Conservation (phyloP, 2,888 invertebrate genomes). For the Ametastegia equiseti region DNA sequence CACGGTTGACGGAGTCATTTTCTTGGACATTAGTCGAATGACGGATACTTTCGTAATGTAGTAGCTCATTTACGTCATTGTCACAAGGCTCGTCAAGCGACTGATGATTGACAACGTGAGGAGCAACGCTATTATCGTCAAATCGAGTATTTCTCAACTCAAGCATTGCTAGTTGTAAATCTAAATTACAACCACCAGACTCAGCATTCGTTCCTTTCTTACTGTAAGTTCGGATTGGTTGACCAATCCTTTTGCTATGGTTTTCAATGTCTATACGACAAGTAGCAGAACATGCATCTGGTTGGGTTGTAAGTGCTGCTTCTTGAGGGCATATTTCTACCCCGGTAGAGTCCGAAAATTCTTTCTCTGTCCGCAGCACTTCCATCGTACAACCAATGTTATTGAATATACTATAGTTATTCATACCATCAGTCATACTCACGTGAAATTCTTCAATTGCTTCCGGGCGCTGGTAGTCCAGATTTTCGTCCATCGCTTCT, state of each 20-base stretch:
- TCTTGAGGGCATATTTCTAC: background rate
- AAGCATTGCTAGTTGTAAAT: background rate
- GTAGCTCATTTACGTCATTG: background rate
- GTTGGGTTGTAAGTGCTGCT: background rate
- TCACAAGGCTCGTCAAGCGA: background rate
- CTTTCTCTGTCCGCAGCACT: background rate
- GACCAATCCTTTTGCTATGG: background rate
- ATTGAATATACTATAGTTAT: background rate
- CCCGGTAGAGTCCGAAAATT: conserved; percentile 3
- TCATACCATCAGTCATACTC: background rate
- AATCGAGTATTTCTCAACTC: conserved; percentile 7
- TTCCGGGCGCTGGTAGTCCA: background rate
- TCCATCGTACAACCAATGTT: background rate
- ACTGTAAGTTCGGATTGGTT: background rate
- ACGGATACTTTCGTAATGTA: background rate
- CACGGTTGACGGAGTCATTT: background rate
- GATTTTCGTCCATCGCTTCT: background rate
- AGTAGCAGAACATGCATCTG: background rate
- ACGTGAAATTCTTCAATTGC: background rate
- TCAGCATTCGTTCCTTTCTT: background rate
- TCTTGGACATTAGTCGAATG: background rate
- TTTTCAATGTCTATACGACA: background rate
- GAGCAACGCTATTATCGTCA: background rate
- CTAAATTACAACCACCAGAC: background rate
- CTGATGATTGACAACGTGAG: background rate